Conservation (phyloP, 2,113 vertebrate species). For the Oenanthe oenanthe region DNA sequence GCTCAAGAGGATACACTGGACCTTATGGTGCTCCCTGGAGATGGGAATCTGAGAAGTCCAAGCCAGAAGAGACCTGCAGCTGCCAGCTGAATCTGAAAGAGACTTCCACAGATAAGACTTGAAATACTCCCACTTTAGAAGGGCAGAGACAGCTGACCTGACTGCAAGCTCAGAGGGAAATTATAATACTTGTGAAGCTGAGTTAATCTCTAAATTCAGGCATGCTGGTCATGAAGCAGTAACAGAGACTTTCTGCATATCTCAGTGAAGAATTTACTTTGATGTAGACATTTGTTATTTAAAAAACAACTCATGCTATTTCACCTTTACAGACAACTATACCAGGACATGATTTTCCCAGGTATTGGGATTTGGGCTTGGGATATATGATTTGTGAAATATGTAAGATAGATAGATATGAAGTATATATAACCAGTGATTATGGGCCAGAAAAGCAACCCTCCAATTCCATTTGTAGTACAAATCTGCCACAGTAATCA, state of each 20-base stretch:
- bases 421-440: not conserved
- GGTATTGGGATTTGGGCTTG: not conserved
- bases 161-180: not conserved
- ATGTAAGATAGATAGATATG: not conserved
- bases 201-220: not conserved
- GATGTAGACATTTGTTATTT: not conserved
- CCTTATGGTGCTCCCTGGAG: not conserved
- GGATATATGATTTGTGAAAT: constrained; percentile 27
- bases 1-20: not conserved
- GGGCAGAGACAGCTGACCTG: not conserved
- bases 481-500: constrained; percentile 47
- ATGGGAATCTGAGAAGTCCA: not conserved
- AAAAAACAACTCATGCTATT: not conserved
- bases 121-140: not conserved
- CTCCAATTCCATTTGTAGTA: constrained; percentile 35
- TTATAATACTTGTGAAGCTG: not conserved
- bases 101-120: not conserved
- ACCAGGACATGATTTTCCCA: not conserved
- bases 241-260: not conserved
- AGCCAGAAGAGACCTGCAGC: not conserved
- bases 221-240: not conserved
- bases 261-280: not conserved
- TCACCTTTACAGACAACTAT: not conserved
- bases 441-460: constrained; percentile 8
- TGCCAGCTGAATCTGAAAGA: not conserved